Evolutionary conservation across 2,113 vertebrate species (phyloP), one percentile per base, ranked within the genome.

Genomic region (Riparia riparia): DNA sequence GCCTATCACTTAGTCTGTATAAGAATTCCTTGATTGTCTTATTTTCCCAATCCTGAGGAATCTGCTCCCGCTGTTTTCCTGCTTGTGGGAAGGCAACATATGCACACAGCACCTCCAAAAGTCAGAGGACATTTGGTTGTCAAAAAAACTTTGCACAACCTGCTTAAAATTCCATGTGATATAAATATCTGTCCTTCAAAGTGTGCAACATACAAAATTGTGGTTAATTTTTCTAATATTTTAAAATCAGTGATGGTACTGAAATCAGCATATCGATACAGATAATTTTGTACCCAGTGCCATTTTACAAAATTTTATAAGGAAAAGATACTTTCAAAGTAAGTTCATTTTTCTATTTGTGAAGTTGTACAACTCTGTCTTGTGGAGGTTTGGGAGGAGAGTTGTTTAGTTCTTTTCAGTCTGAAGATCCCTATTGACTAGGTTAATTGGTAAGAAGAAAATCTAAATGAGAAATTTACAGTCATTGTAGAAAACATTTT

Each of bases 61-160:
- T 64, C 24, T 56, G 24, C 7, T 90, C 15, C 21, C 4, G 31
- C 24, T 47, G 13, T 42, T 71, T 94, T 17, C 47, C 14, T 60
- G 32, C 18, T 87, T 0, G 0, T 51, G 41, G 18, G 17, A 91
- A 68, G 31, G 14, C 7, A 89, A 18, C 0, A 1, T 7, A 19
- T 7, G 18, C 17, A 65, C n/a, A 28, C 31, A 83, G 14, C 21
- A 26, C 21, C n/a, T 14, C 10, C 13, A 57, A 22, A 32, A 57
- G 9, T 31, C 28, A 34, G 34, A 66, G 8, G 2, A 15, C 4
- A 8, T 25, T 84, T 6, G 3, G 15, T 22, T 3, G 3, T n/a
- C 20, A 44, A 32, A 21, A 6, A 87, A 70, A 73, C 10, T 11
- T 13, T 15, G 2, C 3, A 41, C 50, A 79, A 4, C 7, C 16